phyloP scores from a whole-genome alignment of 2,888 invertebrate genomes.

The Pseudococcus longispinus region DNA sequence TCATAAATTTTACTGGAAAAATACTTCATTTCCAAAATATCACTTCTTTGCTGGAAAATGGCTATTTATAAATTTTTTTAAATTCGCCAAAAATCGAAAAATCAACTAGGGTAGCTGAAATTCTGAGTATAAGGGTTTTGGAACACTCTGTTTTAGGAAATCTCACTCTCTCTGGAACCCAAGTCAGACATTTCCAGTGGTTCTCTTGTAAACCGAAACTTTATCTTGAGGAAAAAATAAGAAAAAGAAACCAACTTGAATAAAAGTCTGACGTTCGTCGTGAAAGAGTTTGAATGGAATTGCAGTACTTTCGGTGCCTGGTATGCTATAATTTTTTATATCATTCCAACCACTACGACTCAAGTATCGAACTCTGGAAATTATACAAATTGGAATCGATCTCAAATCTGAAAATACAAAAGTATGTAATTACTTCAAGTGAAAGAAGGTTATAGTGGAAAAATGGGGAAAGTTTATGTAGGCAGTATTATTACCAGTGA shows the following conservation, averaged over 20 bases:
- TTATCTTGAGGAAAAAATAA: neutral
- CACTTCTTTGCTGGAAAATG: too few species aligned
- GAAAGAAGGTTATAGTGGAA: neutral
- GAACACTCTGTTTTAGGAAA: too few species aligned
- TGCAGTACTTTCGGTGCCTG: slow-evolving; percentile 59
- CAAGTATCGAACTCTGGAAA: slow-evolving; percentile 83
- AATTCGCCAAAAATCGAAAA: too few species aligned
- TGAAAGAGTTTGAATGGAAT: slow-evolving; percentile 71
- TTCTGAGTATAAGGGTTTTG: too few species aligned
- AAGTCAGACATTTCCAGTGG: too few species aligned
- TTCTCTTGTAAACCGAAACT: too few species aligned
- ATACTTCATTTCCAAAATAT: too few species aligned
- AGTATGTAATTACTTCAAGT: neutral
- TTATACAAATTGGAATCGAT: slow-evolving; percentile 76
- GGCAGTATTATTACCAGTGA: slow-evolving; percentile 71
- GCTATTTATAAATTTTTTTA: too few species aligned
- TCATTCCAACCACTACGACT: slow-evolving; percentile 81
- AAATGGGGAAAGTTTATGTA: neutral
- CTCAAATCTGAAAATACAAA: neutral
- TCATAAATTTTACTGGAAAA: too few species aligned
- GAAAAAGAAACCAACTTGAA: slow-evolving; percentile 69
- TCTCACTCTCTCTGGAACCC: too few species aligned
- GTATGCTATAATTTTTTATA: slow-evolving; percentile 71
- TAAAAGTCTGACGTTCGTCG: slow-evolving; percentile 81
- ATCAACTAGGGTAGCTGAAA: too few species aligned